Conservation (phyloP, 2,888 invertebrate genomes). For the Pollenia angustigena region DNA sequence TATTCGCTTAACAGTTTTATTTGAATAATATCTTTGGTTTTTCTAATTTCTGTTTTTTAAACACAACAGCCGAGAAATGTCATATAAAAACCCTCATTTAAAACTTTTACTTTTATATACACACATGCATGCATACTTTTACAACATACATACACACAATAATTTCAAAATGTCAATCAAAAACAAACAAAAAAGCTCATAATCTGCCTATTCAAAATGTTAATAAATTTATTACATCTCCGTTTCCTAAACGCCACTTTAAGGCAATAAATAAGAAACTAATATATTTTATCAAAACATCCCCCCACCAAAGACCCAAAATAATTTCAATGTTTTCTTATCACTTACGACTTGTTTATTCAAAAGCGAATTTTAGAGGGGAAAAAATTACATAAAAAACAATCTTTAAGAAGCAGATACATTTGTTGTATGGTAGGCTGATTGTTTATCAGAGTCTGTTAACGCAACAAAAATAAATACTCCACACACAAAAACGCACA, state of each 20-base stretch:
- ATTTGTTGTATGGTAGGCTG: neutral
- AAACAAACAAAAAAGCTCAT: neutral
- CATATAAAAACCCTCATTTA: neutral
- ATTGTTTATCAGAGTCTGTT: neutral
- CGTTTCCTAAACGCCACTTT: neutral
- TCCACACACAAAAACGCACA: neutral
- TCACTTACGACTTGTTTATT: constrained; percentile 4
- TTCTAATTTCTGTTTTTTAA: neutral
- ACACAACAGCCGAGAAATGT: neutral
- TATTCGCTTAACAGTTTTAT: too few relatives aligned
- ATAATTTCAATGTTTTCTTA: neutral
- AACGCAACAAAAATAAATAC: neutral
- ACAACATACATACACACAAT: neutral
- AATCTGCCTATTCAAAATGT: neutral
- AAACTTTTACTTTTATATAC: neutral
- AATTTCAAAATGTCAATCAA: neutral
- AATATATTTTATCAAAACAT: constrained; percentile 2
- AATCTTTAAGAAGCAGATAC: constrained; percentile 7
- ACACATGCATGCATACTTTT: too few relatives aligned
- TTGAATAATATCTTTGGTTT: too few relatives aligned
- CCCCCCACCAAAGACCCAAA: neutral
- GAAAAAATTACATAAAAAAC: constrained; percentile 1
- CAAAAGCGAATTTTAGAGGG: neutral
- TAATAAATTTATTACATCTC: constrained; percentile 3
- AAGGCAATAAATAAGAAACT: constrained; percentile 17